Evolutionary conservation across 2,888 invertebrate species (phyloP).

Genomic region (Margaritifera margaritifera): DNA sequence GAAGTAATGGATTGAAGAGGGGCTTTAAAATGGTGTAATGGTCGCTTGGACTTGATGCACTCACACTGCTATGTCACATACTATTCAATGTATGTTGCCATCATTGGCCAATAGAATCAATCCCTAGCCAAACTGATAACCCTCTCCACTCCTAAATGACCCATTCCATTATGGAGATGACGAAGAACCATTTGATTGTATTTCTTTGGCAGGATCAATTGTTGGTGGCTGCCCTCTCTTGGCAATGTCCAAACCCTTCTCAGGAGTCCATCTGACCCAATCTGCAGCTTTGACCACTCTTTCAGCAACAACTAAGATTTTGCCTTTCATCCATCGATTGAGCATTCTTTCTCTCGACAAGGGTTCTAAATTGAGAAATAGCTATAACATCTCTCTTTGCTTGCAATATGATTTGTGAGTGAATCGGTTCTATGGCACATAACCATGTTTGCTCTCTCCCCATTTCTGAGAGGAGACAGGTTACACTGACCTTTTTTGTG

Average conservation of each 20-base stretch:
- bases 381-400: too few species aligned
- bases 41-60: slow-evolving; percentile 8
- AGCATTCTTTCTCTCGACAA: too few species aligned
- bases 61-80: slow-evolving; percentile 3
- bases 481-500: background rate
- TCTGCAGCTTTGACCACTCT: slow-evolving; percentile 4
- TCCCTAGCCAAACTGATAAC: slow-evolving; percentile 3
- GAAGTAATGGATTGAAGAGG: slow-evolving; percentile 5
- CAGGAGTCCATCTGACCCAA: slow-evolving; percentile 1
- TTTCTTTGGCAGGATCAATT: slow-evolving; percentile 15
- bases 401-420: too few species aligned
- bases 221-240: background rate
- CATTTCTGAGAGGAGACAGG: background rate
- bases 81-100: slow-evolving; percentile 13
- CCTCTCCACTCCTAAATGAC: slow-evolving; percentile 7
- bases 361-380: too few species aligned
- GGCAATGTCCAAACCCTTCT: background rate
- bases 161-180: slow-evolving; percentile 14
- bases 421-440: too few species aligned
- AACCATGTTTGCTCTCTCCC: background rate
- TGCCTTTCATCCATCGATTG: background rate
- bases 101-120: slow-evolving; percentile 19
- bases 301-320: background rate
- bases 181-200: slow-evolving; percentile 2
- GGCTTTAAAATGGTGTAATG: background rate